Conservation (phyloP, 2,888 invertebrate genomes). For the Criorhina ranunculi region DNA sequence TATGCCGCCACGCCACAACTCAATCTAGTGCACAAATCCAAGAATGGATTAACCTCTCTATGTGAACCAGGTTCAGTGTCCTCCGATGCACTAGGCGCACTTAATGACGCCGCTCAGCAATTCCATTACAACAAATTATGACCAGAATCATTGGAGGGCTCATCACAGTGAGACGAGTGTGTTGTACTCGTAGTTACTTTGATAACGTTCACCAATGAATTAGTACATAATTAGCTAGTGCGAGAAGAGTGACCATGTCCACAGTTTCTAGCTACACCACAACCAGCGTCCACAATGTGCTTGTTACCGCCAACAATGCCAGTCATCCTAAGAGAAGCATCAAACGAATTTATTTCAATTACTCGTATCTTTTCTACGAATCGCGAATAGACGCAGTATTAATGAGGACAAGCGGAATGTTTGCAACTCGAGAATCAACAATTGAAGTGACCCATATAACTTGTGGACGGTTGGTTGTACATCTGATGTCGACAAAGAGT, state of each 20-base stretch:
- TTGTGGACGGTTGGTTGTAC: slow-evolving; percentile 1
- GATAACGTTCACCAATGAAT: slow-evolving; percentile 64
- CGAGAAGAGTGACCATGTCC: slow-evolving; percentile 30
- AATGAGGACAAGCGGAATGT: slow-evolving; percentile 60
- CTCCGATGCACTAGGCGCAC: neutral
- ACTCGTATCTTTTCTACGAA: slow-evolving; percentile 70
- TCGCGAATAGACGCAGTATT: slow-evolving; percentile 61
- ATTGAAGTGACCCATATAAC: slow-evolving; percentile 71
- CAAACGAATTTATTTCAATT: slow-evolving; percentile 74
- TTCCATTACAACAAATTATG: slow-evolving; percentile 17
- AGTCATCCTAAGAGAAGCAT: slow-evolving; percentile 57
- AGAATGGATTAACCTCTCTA: slow-evolving; percentile 32
- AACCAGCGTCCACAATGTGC: slow-evolving; percentile 38
- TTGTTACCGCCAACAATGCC: slow-evolving; percentile 62
- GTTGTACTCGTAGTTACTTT: slow-evolving; percentile 32
- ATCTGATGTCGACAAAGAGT: slow-evolving; percentile 26
- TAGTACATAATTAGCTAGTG: slow-evolving; percentile 62
- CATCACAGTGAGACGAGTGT: slow-evolving; percentile 9
- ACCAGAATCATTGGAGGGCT: slow-evolving; percentile 30
- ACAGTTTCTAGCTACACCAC: slow-evolving; percentile 18
- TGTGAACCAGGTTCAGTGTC: slow-evolving; percentile 30
- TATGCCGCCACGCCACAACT: slow-evolving; percentile 22
- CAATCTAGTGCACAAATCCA: slow-evolving; percentile 20
- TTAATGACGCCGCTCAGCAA: slow-evolving; percentile 29
- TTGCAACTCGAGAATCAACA: slow-evolving; percentile 56